Conservation (phyloP, 2,888 invertebrate species). For the Biston betularia region DNA sequence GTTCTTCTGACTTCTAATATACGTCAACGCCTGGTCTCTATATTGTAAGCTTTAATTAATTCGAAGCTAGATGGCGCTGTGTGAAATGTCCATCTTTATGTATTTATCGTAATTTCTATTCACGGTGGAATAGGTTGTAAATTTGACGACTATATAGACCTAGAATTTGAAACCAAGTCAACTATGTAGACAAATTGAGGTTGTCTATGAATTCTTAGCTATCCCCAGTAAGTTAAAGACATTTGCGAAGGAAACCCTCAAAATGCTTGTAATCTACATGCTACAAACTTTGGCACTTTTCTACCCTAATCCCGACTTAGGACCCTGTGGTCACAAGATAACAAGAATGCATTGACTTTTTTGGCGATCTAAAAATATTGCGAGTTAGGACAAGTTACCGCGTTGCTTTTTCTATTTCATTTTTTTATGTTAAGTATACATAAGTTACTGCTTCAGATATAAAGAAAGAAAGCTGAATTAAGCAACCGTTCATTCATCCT, state of each 20-base stretch:
- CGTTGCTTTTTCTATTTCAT: not conserved
- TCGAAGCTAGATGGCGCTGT: no score
- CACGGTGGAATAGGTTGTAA: not conserved
- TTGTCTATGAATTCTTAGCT: slow-evolving; percentile 15
- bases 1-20: no score
- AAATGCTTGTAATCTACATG: slow-evolving; percentile 29
- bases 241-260: slow-evolving; percentile 15
- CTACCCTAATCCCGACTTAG: slow-evolving; percentile 30
- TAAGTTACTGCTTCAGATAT: not conserved
- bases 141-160: not conserved
- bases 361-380: not conserved
- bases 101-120: not conserved
- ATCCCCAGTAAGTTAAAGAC: not conserved
- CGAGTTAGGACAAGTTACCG: not conserved
- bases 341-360: slow-evolving; percentile 16
- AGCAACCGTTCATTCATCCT: slow-evolving; percentile 1
- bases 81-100: no score
- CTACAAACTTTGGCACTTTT: slow-evolving; percentile 26
- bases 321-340: slow-evolving; percentile 29
- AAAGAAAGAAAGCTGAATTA: slow-evolving; percentile 19
- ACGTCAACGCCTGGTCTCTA: no score
- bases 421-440: not conserved
- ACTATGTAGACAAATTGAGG: slow-evolving; percentile 13
- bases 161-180: slow-evolving; percentile 11
- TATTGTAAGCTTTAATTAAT: no score